Conservation (phyloP, 2,888 invertebrate genomes). For the Bembecia ichneumoniformis region DNA sequence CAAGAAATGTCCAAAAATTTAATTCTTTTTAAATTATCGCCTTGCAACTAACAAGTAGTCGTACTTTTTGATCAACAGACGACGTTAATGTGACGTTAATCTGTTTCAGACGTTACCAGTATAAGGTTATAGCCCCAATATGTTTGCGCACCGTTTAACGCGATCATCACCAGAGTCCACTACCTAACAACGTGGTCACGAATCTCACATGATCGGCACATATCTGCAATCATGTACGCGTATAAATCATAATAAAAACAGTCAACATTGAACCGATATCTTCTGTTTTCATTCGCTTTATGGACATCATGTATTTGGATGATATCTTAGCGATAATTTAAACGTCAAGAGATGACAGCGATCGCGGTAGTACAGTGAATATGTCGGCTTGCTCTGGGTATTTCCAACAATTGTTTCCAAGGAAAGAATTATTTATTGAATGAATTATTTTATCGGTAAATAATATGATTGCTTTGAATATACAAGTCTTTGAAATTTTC, state of each 20-base stretch:
- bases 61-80: constrained; percentile 11
- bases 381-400: no score
- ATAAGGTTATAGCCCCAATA: constrained; percentile 12
- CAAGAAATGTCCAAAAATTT: no score
- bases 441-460: no score
- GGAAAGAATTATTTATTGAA: no score
- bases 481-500: no score
- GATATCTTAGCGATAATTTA: no score
- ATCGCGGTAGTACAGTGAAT: no score
- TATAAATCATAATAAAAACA: not conserved
- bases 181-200: constrained; percentile 22
- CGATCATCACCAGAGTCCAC: constrained; percentile 9
- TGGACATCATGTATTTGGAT: not conserved
- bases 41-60: not conserved
- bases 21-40: no score
- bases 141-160: constrained; percentile 18
- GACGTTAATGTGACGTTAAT: constrained; percentile 31
- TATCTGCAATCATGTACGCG: not conserved
- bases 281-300: not conserved
- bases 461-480: no score
- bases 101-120: constrained; percentile 22
- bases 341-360: no score
- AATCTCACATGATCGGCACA: constrained; percentile 7
- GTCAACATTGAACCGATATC: not conserved
- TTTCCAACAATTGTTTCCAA: no score